These are phyloP conservation scores for Rynchops niger DNA, from an alignment of 2,113 vertebrate species.

Conservation along the genomic window DNA sequence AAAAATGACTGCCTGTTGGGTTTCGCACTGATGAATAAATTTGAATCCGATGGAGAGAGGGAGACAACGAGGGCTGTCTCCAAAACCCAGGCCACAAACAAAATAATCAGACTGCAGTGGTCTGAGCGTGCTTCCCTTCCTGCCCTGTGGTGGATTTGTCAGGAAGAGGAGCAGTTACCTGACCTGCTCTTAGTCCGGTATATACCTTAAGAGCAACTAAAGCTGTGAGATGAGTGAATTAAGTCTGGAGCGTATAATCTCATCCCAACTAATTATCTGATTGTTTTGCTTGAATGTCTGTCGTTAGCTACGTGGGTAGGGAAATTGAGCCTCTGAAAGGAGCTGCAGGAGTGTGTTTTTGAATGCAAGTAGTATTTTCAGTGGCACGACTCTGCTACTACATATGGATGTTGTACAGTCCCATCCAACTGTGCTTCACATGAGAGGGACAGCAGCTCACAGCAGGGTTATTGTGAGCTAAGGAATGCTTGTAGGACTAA, in stretches of 20 bases:
- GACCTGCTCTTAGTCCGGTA: background rate
- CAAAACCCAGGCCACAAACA: background rate
- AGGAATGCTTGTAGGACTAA: background rate
- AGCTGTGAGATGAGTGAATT: slow-evolving; percentile 23
- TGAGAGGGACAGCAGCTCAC: background rate
- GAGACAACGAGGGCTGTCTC: background rate
- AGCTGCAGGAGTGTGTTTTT: background rate
- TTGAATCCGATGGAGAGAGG: background rate
- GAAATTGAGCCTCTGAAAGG: background rate
- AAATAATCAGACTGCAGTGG: background rate
- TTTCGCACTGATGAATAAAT: background rate
- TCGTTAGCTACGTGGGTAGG: background rate
- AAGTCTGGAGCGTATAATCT: slow-evolving; percentile 7
- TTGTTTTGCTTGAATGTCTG: slow-evolving; percentile 29
- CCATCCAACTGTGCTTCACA: background rate
- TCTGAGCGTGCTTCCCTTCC: background rate
- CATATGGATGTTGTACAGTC: background rate
- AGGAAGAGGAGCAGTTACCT: slow-evolving; percentile 22
- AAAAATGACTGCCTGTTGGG: background rate
- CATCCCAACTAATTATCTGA: background rate
- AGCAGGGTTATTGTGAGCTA: background rate
- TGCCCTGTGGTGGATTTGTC: background rate
- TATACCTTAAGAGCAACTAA: background rate
- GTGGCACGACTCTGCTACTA: background rate
- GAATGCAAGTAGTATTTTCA: background rate